phyloP scores from a whole-genome alignment of 2,888 invertebrate species.

The Celastrina argiolus region DNA sequence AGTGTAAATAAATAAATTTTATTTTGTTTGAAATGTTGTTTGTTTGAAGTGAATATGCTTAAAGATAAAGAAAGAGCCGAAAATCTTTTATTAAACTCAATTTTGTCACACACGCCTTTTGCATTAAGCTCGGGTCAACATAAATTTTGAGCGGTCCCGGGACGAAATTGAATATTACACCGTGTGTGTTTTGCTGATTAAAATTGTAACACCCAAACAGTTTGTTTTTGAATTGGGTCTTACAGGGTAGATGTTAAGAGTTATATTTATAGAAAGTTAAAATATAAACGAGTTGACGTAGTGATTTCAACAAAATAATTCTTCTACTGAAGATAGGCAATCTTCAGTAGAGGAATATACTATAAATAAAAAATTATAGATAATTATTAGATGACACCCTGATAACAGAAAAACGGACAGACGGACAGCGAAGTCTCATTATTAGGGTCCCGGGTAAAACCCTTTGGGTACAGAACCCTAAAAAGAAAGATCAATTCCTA shows the following conservation, averaged over 20 bases:
- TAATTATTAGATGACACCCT: too few relatives aligned
- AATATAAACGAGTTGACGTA: too few relatives aligned
- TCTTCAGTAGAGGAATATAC: too few relatives aligned
- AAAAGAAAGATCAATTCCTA: neutral
- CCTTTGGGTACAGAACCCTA: too few relatives aligned
- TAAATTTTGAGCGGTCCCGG: slow-evolving; percentile 14
- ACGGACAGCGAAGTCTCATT: too few relatives aligned
- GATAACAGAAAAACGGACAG: too few relatives aligned
- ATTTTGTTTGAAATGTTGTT: neutral
- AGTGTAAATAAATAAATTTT: too few relatives aligned
- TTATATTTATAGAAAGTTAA: too few relatives aligned
- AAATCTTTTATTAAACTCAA: neutral
- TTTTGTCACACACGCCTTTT: neutral
- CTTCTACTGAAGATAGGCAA: too few relatives aligned
- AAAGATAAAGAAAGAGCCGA: neutral
- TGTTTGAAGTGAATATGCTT: neutral
- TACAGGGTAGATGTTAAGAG: neutral
- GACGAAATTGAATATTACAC: slow-evolving; percentile 8
- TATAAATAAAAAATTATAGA: too few relatives aligned
- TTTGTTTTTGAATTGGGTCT: neutral
- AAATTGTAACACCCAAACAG: slow-evolving; percentile 7
- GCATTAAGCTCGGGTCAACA: neutral
- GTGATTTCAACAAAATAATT: too few relatives aligned
- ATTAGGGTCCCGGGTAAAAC: too few relatives aligned
- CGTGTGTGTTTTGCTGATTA: slow-evolving; percentile 6